Evolutionary conservation across 2,888 invertebrate species (phyloP).

Genomic region (Mimumesa dahlbomi): DNA sequence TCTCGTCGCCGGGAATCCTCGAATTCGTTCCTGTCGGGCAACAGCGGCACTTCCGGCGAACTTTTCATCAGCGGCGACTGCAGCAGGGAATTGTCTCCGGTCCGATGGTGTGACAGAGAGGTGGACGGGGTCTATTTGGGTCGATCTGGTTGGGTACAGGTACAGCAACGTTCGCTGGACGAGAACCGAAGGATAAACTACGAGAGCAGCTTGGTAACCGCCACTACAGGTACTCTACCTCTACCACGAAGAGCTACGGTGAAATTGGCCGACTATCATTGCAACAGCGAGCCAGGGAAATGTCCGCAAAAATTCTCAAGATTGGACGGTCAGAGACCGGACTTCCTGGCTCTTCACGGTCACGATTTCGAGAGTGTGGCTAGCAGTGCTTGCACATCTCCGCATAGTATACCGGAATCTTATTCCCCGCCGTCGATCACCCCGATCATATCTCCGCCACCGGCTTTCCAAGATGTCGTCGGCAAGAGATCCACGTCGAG

Average conservation of each 20-base stretch:
- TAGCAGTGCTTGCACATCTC: slow-evolving; percentile 77
- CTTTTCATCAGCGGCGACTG: slow-evolving; percentile 79
- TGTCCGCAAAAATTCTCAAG: slow-evolving; percentile 68
- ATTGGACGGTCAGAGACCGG: slow-evolving; percentile 65
- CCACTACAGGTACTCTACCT: slow-evolving; percentile 76
- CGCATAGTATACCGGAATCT: slow-evolving; percentile 78
- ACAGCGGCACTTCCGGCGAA: slow-evolving; percentile 80
- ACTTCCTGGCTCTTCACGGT: slow-evolving; percentile 70
- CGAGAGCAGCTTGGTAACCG: slow-evolving; percentile 65
- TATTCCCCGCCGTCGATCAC: slow-evolving; percentile 85
- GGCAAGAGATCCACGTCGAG: slow-evolving; percentile 63
- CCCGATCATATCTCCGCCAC: slow-evolving; percentile 87
- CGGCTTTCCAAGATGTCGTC: slow-evolving; percentile 85
- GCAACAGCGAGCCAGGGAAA: slow-evolving; percentile 77
- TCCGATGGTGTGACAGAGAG: slow-evolving; percentile 83
- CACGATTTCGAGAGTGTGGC: slow-evolving; percentile 77
- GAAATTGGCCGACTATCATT: slow-evolving; percentile 82
- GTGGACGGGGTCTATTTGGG: slow-evolving; percentile 84
- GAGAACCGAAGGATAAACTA: slow-evolving; percentile 80
- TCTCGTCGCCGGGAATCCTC: slow-evolving; percentile 72
- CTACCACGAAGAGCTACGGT: slow-evolving; percentile 80
- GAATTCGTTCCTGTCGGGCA: slow-evolving; percentile 75
- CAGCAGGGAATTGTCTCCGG: slow-evolving; percentile 82
- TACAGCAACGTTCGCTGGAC: slow-evolving; percentile 82
- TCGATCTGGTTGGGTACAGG: slow-evolving; percentile 83